A percentile compares a stretch with the other conserved stretches of the same genome.
Evolutionary conservation across 2,888 invertebrate genomes (phyloP).

Genomic region (Gymnocheta viridis): DNA sequence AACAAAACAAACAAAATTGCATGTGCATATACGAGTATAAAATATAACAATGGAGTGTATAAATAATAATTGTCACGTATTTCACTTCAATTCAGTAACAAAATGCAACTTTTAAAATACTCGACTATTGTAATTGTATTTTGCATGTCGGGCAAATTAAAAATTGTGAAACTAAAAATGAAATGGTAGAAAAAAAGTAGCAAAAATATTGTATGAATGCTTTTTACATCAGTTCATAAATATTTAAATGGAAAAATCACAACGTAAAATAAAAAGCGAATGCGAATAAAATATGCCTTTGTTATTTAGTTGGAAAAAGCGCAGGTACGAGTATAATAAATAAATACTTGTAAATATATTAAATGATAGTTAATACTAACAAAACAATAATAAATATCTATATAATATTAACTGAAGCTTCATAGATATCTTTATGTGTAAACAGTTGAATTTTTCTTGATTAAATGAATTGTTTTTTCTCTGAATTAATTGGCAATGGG

Average conservation of each 20-base stretch:
- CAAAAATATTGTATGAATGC: neutral
- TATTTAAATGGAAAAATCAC: constrained; percentile 31
- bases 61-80: constrained; percentile 64
- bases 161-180: constrained; percentile 26
- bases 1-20: neutral
- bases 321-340: neutral
- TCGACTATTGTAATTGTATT: constrained; percentile 38
- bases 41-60: constrained; percentile 23
- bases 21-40: neutral
- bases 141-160: constrained; percentile 40
- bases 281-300: neutral
- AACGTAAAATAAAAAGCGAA: constrained; percentile 1
- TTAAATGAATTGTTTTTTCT: no score
- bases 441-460: no score
- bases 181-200: neutral
- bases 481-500: no score
- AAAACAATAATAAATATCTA: neutral
- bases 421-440: no score
- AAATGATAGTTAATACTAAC: neutral
- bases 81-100: constrained; percentile 43
- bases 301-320: neutral
- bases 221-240: constrained; percentile 29
- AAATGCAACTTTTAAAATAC: constrained; percentile 42
- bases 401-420: no score
- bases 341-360: neutral